Evolutionary conservation across 37 sponge, comb jelly and placozoan genomes (phyloP).

Genomic region (Cladorhizidae sp.): DNA sequence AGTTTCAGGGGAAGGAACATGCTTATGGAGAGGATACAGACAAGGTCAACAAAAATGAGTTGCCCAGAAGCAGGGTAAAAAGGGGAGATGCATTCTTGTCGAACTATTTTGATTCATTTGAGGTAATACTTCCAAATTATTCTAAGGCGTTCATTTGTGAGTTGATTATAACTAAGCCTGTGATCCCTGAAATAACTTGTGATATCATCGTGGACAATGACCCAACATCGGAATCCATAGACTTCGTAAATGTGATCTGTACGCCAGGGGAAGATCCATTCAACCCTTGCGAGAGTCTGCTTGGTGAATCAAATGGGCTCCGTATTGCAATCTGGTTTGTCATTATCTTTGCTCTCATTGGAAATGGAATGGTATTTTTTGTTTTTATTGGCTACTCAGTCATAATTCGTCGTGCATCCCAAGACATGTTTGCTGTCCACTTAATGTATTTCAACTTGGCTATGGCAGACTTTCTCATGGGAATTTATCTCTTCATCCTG

Average conservation of each 20-base stretch:
- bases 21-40: no score
- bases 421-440: slow-evolving; percentile 14
- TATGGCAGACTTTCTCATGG: slow-evolving; percentile 72
- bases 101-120: background rate
- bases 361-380: slow-evolving; percentile 57
- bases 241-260: slow-evolving; percentile 14
- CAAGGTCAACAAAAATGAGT: no score
- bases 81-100: no score
- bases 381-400: slow-evolving; percentile 36
- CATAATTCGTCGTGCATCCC: background rate
- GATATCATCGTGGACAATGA: no score
- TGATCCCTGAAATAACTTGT: no score
- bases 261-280: slow-evolving; percentile 46
- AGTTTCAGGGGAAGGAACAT: no score
- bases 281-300: slow-evolving; percentile 75
- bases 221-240: background rate
- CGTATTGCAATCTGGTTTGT: slow-evolving; percentile 66
- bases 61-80: no score
- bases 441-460: slow-evolving; percentile 68
- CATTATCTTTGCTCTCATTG: slow-evolving; percentile 41
- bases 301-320: slow-evolving; percentile 36
- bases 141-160: background rate
- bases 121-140: background rate
- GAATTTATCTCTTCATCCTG: slow-evolving; percentile 56
- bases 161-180: background rate